These are phyloP conservation scores for Antechinus stuartii DNA, from an alignment of 2,113 vertebrate genomes.

Conservation along the genomic window DNA sequence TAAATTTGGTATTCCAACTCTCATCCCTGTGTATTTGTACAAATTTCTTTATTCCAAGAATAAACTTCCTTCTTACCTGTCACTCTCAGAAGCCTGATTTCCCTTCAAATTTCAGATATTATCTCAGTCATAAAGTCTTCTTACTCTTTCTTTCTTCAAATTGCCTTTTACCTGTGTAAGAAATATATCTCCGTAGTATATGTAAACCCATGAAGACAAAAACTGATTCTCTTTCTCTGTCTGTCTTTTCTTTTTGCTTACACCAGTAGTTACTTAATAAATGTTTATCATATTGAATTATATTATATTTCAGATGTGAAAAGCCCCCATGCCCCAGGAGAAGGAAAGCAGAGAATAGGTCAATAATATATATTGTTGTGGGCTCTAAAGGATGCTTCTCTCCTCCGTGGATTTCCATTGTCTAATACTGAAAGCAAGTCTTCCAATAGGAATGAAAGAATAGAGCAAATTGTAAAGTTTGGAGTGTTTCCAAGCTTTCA, in stretches of 20 bases:
- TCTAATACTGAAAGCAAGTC: neutral
- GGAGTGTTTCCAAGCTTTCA: neutral
- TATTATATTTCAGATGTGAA: neutral
- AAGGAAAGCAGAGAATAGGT: neutral
- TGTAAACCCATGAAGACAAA: too few species aligned
- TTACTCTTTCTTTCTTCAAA: too few species aligned
- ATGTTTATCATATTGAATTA: too few species aligned
- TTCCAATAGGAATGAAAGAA: constrained; percentile 9
- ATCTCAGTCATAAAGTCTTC: neutral
- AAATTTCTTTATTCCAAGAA: too few species aligned
- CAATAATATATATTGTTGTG: neutral
- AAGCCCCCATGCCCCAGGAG: neutral
- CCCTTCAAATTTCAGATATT: neutral
- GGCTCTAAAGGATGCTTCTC: neutral
- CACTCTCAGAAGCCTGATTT: neutral
- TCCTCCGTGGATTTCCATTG: neutral
- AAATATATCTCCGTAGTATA: too few species aligned
- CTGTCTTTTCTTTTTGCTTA: too few species aligned
- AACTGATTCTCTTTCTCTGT: too few species aligned
- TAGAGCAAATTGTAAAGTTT: neutral
- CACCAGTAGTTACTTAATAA: too few species aligned
- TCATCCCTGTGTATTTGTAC: too few species aligned
- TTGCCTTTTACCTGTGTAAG: too few species aligned
- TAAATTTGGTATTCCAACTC: too few species aligned
- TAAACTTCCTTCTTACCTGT: too few species aligned